Evolutionary conservation across 2,888 invertebrate species (phyloP).

Genomic region (Hemistola chrysoprasaria): DNA sequence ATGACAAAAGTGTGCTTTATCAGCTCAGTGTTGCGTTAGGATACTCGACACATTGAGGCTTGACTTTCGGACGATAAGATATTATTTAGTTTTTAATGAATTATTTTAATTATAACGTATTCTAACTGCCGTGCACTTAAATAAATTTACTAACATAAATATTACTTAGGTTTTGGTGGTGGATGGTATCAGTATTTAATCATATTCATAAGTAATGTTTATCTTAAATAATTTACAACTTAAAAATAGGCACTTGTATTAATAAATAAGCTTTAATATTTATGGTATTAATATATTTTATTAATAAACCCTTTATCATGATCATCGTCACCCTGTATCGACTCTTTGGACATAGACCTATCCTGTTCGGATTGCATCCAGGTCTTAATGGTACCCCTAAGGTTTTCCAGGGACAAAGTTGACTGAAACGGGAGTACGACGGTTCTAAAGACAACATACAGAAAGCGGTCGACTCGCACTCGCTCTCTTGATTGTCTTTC

Average conservation of each 20-base stretch:
- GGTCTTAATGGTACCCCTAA: too few relatives aligned
- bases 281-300: conserved; percentile 54
- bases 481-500: too few relatives aligned
- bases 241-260: conserved; percentile 38
- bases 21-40: conserved; percentile 40
- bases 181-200: conserved; percentile 69
- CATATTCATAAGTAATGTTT: conserved; percentile 64
- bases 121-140: conserved; percentile 36
- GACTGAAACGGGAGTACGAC: too few relatives aligned
- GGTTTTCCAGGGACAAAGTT: too few relatives aligned
- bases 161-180: conserved; percentile 67
- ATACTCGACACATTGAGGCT: conserved; percentile 48
- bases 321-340: too few relatives aligned
- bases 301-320: conserved; percentile 24
- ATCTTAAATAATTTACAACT: conserved; percentile 59
- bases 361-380: too few relatives aligned
- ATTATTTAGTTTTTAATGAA: conserved; percentile 40
- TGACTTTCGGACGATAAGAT: conserved; percentile 33
- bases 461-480: too few relatives aligned
- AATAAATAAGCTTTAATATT: conserved; percentile 50
- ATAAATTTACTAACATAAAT: conserved; percentile 57
- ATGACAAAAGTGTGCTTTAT: conserved; percentile 42
- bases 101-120: conserved; percentile 34
- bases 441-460: too few relatives aligned
- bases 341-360: too few relatives aligned